phyloP scores from a whole-genome alignment of 2,888 invertebrate genomes.

The Corbicula japonica region DNA sequence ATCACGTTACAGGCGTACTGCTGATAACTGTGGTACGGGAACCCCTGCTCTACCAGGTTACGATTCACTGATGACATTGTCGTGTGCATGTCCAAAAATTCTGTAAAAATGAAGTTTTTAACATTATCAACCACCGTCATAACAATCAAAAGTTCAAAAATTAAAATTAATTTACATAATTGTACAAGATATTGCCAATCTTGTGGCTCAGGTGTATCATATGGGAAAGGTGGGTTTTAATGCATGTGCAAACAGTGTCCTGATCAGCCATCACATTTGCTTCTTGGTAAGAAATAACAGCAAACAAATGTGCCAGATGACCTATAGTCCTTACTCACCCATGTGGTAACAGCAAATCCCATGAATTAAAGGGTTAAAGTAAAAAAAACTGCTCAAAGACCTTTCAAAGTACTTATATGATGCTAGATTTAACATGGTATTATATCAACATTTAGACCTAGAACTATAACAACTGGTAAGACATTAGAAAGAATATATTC shows the following conservation, averaged over 20 bases:
- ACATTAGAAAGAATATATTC: too few relatives aligned
- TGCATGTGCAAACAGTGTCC: background rate
- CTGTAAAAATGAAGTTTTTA: conserved; percentile 41
- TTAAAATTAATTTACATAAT: background rate
- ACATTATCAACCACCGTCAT: background rate
- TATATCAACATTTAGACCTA: too few relatives aligned
- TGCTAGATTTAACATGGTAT: too few relatives aligned
- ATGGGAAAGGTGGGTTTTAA: background rate
- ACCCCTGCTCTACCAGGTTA: conserved; percentile 67
- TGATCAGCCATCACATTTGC: background rate
- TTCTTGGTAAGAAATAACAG: background rate
- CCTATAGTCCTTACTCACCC: too few relatives aligned
- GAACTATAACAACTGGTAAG: too few relatives aligned
- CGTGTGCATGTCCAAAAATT: conserved; percentile 71
- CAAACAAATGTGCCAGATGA: too few relatives aligned
- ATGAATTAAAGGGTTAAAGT: too few relatives aligned
- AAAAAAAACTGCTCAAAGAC: too few relatives aligned
- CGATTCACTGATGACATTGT: conserved; percentile 65
- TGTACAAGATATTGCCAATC: background rate
- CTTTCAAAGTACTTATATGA: too few relatives aligned
- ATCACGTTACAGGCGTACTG: conserved; percentile 63
- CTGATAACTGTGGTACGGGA: conserved; percentile 66
- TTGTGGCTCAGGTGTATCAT: too few relatives aligned
- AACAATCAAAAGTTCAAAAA: background rate
- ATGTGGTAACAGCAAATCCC: too few relatives aligned